Evolutionary conservation across 1,140 invertebrate genomes (phyloP), one percentile per base, ranked within the genome.

Genomic region (Zaprionus gabonicus): DNA sequence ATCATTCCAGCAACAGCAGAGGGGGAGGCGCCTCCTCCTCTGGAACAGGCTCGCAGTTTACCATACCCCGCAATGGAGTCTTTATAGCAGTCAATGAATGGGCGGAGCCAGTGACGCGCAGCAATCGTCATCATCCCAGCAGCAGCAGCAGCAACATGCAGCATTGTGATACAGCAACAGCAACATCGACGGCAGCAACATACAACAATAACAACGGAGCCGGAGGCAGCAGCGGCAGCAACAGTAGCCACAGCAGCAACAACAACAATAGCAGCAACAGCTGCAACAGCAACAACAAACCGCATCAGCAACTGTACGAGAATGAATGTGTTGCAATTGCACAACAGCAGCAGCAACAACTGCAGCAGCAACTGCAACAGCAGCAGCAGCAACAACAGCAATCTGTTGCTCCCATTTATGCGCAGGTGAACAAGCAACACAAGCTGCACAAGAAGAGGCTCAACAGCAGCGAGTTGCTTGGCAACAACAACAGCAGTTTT

Each of bases 11-110:
- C 20, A 31, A 10, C 28, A 41, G 49, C 25, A 25, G 13, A 31
- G 31, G 49, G 2, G 6, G 9, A 2, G 25, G 38, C 10, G 20
- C 31, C 31, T 34, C 31, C 31, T 10, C 31, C 31, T 34, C 31
- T 34, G 38, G 23, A 53, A 60, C 58, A 28, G 46, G 44, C 64
- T 75, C 57, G 38, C 87, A 92, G 58, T 91, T 91, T 58, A 92
- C 82, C n/a, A 82, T 92, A 66, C 87, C 91, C 27, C 78, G 84
- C 31, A 92, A 92, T 38, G 83, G 90, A 58, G 82, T 93, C 15
- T 90, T 92, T 34, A 92, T 93, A 65, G 92, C 92, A 6, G 91
- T 93, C 20, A 92, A 93, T 66, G 92, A 93, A 77, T 93, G 92
- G 91, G 76, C 87, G 27, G 83, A 90, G 78, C 80, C 77, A 12